A percentile compares a stretch with the other conserved stretches of the same genome.
Evolutionary conservation across 2,888 invertebrate genomes (phyloP).

Genomic region (Orthosia gracilis): DNA sequence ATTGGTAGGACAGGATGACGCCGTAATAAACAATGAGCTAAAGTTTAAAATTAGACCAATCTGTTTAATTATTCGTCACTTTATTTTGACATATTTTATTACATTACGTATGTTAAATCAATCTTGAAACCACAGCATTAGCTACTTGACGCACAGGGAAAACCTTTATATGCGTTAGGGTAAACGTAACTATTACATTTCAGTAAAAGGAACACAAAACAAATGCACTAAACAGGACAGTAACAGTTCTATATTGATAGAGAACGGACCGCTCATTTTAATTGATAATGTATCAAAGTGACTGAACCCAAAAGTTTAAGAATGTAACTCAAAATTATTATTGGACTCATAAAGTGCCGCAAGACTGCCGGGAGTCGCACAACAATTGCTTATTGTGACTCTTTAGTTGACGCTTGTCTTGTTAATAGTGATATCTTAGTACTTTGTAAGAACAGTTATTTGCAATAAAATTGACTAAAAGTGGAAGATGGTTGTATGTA

Average conservation of each 20-base stretch:
- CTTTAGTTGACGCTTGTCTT: background rate
- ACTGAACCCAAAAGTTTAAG: too few species aligned
- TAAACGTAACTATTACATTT: background rate
- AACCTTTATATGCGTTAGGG: slow-evolving; percentile 14
- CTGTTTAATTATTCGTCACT: too few species aligned
- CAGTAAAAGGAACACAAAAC: background rate
- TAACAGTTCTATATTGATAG: slow-evolving; percentile 3
- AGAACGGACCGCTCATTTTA: slow-evolving; percentile 14
- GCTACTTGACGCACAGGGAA: slow-evolving; percentile 9
- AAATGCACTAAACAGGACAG: slow-evolving; percentile 20
- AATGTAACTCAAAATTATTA: slow-evolving; percentile 13
- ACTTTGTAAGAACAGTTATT: too few species aligned
- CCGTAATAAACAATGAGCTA: too few species aligned
- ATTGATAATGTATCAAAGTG: too few species aligned
- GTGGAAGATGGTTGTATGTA: slow-evolving; percentile 9
- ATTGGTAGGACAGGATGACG: too few species aligned
- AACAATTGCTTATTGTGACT: background rate
- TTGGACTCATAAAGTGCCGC: background rate
- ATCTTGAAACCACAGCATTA: too few species aligned
- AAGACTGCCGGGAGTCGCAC: background rate
- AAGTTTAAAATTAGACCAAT: too few species aligned
- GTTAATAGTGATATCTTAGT: background rate
- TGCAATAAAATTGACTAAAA: background rate
- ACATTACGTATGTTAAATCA: too few species aligned
- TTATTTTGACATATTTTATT: too few species aligned